Conservation (phyloP, 1,140 invertebrate species). For the Eulimnadia texana region DNA sequence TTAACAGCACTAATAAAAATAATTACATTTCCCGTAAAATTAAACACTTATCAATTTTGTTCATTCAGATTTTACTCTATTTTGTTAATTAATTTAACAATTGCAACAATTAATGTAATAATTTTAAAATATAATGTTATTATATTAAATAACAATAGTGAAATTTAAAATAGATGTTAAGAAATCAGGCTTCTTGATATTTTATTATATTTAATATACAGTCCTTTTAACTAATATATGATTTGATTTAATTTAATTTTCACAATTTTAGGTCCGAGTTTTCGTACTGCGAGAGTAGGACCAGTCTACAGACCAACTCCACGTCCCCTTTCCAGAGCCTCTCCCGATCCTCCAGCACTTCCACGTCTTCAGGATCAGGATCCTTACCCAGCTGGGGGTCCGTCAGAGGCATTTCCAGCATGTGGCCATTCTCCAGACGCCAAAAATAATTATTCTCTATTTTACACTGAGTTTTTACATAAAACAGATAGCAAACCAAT, state of each 20-base stretch:
- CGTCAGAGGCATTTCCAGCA: background rate
- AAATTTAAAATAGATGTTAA: no score
- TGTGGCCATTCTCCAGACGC: background rate
- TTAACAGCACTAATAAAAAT: no score
- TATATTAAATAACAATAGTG: no score
- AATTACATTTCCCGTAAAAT: no score
- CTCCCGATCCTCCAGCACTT: slow-evolving; percentile 6
- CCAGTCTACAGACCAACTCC: slow-evolving; percentile 2
- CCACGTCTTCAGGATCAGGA: slow-evolving; percentile 7
- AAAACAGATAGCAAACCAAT: no score
- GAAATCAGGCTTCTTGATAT: background rate
- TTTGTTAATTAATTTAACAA: no score
- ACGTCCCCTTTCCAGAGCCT: slow-evolving; percentile 2
- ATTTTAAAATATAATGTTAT: no score
- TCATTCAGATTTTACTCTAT: no score
- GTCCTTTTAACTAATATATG: background rate
- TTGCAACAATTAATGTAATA: no score
- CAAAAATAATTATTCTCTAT: background rate
- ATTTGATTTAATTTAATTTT: background rate
- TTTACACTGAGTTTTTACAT: no score
- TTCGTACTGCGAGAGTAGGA: background rate
- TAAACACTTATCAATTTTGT: no score
- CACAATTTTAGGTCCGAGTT: background rate
- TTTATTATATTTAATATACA: background rate
- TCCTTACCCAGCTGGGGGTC: slow-evolving; percentile 11